Conservation (phyloP, 2,797 vertebrate species). For the Eremophila alpestris region DNA sequence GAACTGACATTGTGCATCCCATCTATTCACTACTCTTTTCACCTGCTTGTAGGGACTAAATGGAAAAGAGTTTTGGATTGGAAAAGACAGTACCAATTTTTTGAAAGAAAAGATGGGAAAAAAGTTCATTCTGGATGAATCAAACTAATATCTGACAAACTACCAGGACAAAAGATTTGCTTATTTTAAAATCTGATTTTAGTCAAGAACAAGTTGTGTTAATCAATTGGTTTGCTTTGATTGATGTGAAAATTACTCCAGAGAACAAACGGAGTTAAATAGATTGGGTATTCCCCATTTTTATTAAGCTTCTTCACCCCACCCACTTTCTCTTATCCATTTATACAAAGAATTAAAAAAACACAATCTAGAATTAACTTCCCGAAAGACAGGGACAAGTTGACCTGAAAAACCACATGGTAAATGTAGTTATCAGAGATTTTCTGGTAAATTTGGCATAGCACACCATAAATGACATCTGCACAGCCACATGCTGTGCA, state of each 20-base stretch:
- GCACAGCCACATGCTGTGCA: background rate
- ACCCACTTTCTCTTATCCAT: background rate
- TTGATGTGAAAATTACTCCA: background rate
- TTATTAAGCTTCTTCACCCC: background rate
- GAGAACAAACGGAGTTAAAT: background rate
- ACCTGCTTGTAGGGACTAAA: background rate
- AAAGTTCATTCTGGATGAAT: background rate
- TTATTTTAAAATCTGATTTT: background rate
- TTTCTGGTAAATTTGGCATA: background rate
- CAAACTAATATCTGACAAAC: background rate
- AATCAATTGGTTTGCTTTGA: background rate
- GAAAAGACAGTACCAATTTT: background rate
- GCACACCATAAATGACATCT: background rate
- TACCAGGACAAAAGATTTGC: background rate
- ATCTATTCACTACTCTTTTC: background rate
- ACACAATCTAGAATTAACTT: background rate
- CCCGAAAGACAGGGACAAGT: background rate
- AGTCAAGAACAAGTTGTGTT: background rate
- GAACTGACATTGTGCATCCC: background rate
- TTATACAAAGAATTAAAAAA: background rate
- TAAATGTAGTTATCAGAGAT: background rate
- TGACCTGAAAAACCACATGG: background rate
- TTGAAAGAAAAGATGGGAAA: background rate
- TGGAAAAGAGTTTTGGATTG: background rate
- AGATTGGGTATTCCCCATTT: background rate